Conservation (phyloP, 2,113 vertebrate genomes). For the Myotis davidii region DNA sequence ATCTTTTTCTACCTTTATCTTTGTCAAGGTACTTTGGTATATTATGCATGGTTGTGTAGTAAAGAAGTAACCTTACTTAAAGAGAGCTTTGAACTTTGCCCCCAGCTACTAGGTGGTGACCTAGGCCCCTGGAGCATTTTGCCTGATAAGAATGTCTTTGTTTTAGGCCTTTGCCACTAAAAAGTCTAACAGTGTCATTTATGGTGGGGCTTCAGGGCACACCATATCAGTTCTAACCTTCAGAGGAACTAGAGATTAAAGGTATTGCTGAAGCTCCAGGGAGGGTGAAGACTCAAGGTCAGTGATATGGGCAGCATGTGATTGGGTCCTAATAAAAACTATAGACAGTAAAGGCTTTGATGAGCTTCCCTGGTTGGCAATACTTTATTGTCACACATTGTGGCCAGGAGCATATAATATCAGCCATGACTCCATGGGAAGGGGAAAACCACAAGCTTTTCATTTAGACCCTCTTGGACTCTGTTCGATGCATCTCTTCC, state of each 20-base stretch:
- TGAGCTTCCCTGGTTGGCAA: background rate
- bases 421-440: background rate
- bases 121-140: background rate
- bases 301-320: background rate
- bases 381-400: background rate
- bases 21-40: background rate
- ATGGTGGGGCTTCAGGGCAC: background rate
- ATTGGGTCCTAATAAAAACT: background rate
- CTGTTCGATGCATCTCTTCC: background rate
- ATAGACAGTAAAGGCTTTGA: background rate
- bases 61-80: background rate
- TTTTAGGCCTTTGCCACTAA: background rate
- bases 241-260: background rate
- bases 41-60: background rate
- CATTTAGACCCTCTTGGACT: background rate
- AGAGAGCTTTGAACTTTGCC: background rate
- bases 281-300: background rate
- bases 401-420: background rate
- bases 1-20: background rate
- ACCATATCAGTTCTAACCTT: background rate
- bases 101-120: background rate
- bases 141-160: background rate
- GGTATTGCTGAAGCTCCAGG: background rate
- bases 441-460: background rate
- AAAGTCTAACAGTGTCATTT: background rate